Base-by-base conservation (phyloP, 2,113 vertebrate genomes). In the Amphilophus citrinellus region DNA sequence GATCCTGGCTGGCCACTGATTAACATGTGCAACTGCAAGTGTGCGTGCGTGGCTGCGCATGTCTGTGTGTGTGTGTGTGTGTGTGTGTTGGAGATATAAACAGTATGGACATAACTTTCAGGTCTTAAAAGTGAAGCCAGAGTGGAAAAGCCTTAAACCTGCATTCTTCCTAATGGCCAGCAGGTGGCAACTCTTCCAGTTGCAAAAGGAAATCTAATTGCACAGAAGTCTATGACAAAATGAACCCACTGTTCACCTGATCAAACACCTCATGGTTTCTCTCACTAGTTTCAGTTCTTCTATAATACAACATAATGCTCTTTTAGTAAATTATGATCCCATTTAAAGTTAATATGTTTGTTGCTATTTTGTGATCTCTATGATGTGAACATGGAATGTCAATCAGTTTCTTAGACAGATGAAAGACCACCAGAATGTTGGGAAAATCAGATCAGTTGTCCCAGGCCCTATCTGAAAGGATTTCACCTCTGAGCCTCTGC, bases 1-100 rank as follows among this genome's bases (percentile, higher is more conserved):
- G 20, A 86, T 83, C 59, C 63, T 32, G 85, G 44, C 53, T 56
- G 76, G 77, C 56, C 78, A 30, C 87, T 91, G 90, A 92, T 93
- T 87, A 93, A 91, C 88, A 61, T 80, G 88, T 87, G 88, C 86
- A 27, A 39, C 79, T 82, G 86, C 80, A 84, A 76, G 80, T 88
- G 27, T 32, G 37, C 27, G 3, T 27, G 27, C 27, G 27, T 27
- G 27, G 27, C 27, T 22, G 22, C 32, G 35, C 24, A 24, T 37
- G 27, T 80, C 37, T 32, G 42, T 5, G 32, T 20, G 15, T 76
- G 42, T 30, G 68, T 63, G 84, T 56, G 15, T 79, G 42, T 30
- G 68, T 73, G 84, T 56, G 81, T 56, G 62, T 71, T 30, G 14
- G 44, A 13, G 44, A 53, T 32, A n/a, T 14, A 73, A 24, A 73